Conservation (phyloP, 2,888 invertebrate species). For the Caenorhabditis afra region DNA sequence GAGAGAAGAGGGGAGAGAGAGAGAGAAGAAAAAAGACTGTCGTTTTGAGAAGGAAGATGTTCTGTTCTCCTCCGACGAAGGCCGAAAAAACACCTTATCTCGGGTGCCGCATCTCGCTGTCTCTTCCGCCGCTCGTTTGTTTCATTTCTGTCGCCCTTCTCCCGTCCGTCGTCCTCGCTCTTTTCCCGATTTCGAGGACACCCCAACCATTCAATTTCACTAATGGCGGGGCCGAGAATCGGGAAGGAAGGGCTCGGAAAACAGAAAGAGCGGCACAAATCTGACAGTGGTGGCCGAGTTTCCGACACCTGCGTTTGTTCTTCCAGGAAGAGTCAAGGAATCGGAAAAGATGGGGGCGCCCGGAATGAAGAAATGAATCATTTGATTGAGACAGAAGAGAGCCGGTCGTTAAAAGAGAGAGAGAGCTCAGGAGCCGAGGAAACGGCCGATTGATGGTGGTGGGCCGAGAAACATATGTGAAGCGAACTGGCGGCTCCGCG, state of each 20-base stretch:
- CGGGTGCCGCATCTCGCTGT: conserved; percentile 9
- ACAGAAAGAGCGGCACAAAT: too few species aligned
- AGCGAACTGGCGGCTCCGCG: neutral
- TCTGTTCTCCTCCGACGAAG: neutral
- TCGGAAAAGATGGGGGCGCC: neutral
- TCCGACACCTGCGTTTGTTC: too few species aligned
- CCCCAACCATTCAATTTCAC: conserved; percentile 16
- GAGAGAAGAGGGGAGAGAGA: conserved; percentile 12
- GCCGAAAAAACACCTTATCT: conserved; percentile 26
- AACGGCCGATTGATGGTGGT: conserved; percentile 39
- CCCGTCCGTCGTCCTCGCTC: too few species aligned
- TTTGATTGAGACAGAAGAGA: conserved; percentile 30
- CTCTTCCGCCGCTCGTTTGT: conserved; percentile 15
- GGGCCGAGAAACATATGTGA: conserved; percentile 48
- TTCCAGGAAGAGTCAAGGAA: neutral
- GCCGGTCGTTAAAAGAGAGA: conserved; percentile 36
- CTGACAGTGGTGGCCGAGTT: too few species aligned
- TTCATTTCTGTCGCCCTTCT: conserved; percentile 11
- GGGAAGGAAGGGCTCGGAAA: neutral
- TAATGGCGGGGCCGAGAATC: conserved; percentile 21
- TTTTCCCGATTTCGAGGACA: too few species aligned
- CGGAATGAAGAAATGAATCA: conserved; percentile 45
- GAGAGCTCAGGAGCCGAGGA: neutral
- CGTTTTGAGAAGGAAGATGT: neutral
- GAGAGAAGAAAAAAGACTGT: conserved; percentile 9